Conservation (phyloP, 2,113 vertebrate genomes). For the Cichladusa arquata region DNA sequence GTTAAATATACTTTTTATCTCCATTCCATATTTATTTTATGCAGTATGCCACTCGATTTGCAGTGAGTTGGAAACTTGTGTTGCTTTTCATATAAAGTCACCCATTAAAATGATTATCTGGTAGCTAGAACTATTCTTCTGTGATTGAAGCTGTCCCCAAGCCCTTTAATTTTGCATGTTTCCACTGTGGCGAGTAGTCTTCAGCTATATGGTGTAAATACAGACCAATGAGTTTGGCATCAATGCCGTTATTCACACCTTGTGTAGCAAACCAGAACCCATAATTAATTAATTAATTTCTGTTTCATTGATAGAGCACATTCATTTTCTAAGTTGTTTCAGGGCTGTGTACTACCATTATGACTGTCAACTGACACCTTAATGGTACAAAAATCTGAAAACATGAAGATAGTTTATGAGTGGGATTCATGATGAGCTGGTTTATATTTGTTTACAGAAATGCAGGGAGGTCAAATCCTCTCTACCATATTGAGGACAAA, state of each 20-base stretch:
- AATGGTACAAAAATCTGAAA: neutral
- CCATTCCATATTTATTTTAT: neutral
- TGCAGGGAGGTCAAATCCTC: neutral
- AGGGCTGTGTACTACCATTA: neutral
- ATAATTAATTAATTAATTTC: neutral
- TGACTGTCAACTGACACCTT: neutral
- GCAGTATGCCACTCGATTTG: neutral
- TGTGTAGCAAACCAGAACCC: neutral
- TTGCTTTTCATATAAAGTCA: neutral
- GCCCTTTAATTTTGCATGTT: neutral
- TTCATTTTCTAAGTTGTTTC: neutral
- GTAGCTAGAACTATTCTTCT: neutral
- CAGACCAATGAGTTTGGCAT: neutral
- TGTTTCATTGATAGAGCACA: neutral
- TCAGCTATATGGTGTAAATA: neutral
- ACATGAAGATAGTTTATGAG: neutral
- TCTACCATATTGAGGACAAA: neutral
- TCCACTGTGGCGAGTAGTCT: neutral
- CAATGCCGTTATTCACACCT: neutral
- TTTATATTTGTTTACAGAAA: neutral
- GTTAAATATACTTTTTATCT: constrained; percentile 23
- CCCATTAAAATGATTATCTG: neutral
- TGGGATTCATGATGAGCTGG: neutral
- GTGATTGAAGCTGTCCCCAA: neutral
- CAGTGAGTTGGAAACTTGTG: neutral